phyloP scores from a whole-genome alignment of 1,140 invertebrate genomes.

The Chlorops oryzae region DNA sequence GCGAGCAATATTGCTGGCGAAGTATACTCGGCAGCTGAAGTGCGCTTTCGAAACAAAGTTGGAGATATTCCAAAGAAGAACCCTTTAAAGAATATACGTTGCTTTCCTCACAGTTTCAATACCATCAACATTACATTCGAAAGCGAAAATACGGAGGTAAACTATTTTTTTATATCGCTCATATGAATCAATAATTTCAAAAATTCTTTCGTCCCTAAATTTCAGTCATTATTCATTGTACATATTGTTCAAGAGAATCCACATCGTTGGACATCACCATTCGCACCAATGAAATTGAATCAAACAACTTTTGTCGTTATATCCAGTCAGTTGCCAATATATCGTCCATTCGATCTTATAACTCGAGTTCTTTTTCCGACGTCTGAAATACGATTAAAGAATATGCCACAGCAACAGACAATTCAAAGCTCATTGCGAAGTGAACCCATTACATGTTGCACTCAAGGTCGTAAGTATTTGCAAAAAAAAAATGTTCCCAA shows the following conservation, averaged over 20 bases:
- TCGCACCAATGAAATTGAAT: conserved; percentile 39
- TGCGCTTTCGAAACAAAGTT: conserved; percentile 30
- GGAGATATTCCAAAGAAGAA: conserved; percentile 19
- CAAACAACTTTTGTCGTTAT: conserved; percentile 41
- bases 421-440: conserved; percentile 37
- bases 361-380: conserved; percentile 34
- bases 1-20: conserved; percentile 41
- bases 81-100: conserved; percentile 39
- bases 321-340: conserved; percentile 32
- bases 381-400: conserved; percentile 24
- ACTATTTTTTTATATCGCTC: too few species aligned
- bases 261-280: conserved; percentile 30
- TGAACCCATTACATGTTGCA: conserved; percentile 36
- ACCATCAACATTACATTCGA: conserved; percentile 44
- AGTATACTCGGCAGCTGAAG: conserved; percentile 31
- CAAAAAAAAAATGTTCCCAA: background rate
- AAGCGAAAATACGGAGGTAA: conserved; percentile 29
- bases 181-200: too few species aligned
- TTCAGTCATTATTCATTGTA: conserved; percentile 37
- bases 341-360: conserved; percentile 40
- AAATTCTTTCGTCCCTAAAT: too few species aligned
- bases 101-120: conserved; percentile 43
- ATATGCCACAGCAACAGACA: conserved; percentile 25
- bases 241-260: conserved; percentile 41
- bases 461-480: conserved; percentile 38